Evolutionary conservation across 2,113 vertebrate genomes (phyloP).

Genomic region (Poecilia latipinna): DNA sequence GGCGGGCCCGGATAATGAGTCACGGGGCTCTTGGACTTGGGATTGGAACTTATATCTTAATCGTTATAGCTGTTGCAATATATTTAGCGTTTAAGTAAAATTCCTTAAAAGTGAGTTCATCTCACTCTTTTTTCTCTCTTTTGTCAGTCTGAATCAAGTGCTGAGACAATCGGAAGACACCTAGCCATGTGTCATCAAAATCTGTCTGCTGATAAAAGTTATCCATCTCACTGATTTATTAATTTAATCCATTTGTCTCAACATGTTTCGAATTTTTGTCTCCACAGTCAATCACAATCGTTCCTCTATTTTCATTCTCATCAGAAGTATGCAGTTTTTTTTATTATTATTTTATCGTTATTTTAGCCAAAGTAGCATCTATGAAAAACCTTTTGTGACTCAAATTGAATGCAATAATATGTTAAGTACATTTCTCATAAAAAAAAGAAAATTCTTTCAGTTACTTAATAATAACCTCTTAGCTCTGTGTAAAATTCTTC

Average conservation of each 20-base stretch:
- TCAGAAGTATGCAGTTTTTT: not conserved
- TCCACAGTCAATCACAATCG: not conserved
- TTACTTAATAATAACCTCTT: not conserved
- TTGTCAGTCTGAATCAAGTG: no score
- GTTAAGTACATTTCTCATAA: not conserved
- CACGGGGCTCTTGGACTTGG: not conserved
- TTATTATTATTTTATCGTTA: not conserved
- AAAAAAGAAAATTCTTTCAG: not conserved
- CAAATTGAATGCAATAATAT: not conserved
- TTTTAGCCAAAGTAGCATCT: not conserved
- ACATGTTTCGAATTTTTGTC: not conserved
- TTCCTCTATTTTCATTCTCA: not conserved
- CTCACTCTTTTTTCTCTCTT: no score
- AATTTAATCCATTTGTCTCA: not conserved
- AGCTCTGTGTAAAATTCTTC: not conserved
- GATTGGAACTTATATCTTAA: not conserved
- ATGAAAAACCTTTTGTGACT: not conserved
- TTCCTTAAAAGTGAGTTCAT: no score
- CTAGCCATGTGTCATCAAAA: not conserved
- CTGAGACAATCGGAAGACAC: not conserved
- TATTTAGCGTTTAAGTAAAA: not conserved
- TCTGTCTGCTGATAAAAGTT: no score
- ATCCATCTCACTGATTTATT: not conserved
- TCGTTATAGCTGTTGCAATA: no score
- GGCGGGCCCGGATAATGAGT: not conserved